Base-by-base conservation (phyloP, 64 coral and sea anemone species). In the Pachyseris speciosa region DNA sequence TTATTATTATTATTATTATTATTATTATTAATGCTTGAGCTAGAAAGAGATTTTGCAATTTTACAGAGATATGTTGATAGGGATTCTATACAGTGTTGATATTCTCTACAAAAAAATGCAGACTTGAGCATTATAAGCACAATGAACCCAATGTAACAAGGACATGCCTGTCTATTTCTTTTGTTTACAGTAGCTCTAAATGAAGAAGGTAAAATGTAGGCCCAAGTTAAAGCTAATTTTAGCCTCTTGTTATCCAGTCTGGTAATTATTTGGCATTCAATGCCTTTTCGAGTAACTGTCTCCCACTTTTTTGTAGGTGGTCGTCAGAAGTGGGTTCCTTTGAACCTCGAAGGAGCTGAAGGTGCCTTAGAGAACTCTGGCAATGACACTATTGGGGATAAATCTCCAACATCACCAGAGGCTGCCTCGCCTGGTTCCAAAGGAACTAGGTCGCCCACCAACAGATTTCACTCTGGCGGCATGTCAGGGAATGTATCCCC, bases 301-400 rank as follows among this genome's bases (percentile, higher is more conserved):
- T 42, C 6, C 58, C 20, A 20, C 7, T 7, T 28, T n/a, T 8
- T 44, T 87, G 15, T 48, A 85, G 94, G 91, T 67, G 58, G 64
- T 39, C 86, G 94, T 36, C 94, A 85, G 48, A 96, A 93, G 41
- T 96, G 94, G 94, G 94, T 96, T 25, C 94, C 94, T 12, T 58
- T 96, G 33, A 89, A 74, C 31, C 57, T 96, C 25, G 94, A 96
- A 64, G 86, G 80, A 4, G 40, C 87, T 28, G 87, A 90, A 68
- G 63, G 76, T 68, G 63, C 58, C 15, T 3, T 25, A 29, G 89
- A 91, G 10, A 58, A 57, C 22, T 53, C 86, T 16, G 63, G 27
- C 9, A 61, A 76, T 49, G 89, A 77, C 13, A 57, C 43, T 1
- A 75, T 67, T 19, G 37, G 40, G 2, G 77, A 91, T 31, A 89